Evolutionary conservation across 1,140 invertebrate genomes (phyloP), one percentile per base, ranked within the genome.

Genomic region (Conopomorpha cramerella): DNA sequence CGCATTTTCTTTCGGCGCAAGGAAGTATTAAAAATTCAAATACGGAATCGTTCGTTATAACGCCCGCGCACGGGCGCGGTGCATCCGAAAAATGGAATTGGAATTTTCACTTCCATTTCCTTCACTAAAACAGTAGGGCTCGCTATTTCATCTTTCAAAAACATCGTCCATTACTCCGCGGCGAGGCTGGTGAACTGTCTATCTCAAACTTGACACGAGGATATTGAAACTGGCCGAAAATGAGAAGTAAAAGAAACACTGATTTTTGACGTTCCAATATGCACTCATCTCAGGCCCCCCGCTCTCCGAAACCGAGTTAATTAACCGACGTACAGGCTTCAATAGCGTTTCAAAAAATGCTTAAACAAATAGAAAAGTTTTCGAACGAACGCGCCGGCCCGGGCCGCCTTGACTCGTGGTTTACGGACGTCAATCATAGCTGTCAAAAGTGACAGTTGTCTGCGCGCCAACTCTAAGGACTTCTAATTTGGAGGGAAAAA

Each of bases 251-350:
- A 74, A 74, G 68, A 65, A 71, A 74, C 60, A 55, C 51, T 50
- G 56, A 63, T 59, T 61, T 68, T 65, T 68, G 70, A 74, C 70
- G 45, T 70, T 72, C 63, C 67, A 70, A 72, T 74, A 74, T 74
- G 63, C 70, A 72, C 65, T 74, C 70, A 66, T 64, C 67, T 55
- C 40, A 46, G 44, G 38, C 49, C 45, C 36, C 35, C 40, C 53
- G 53, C 51, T 49, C 42, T 51, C 40, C 43, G 38, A n/a, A n/a
- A n/a, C 44, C 4, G 10, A 48, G 49, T 64, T 65, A 67, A 73
- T 73, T 73, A 70, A 70, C 58, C 38, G 38, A 37, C 30, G 41
- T 28, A 58, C 44, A 54, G 40, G 25, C 23, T 28, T 18, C 38
- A 15, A 37, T 17, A 11, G 14, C 12, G 26, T 37, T 37, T 37